phyloP scores from a whole-genome alignment of 1,140 invertebrate species.

The Oryzaephilus surinamensis region DNA sequence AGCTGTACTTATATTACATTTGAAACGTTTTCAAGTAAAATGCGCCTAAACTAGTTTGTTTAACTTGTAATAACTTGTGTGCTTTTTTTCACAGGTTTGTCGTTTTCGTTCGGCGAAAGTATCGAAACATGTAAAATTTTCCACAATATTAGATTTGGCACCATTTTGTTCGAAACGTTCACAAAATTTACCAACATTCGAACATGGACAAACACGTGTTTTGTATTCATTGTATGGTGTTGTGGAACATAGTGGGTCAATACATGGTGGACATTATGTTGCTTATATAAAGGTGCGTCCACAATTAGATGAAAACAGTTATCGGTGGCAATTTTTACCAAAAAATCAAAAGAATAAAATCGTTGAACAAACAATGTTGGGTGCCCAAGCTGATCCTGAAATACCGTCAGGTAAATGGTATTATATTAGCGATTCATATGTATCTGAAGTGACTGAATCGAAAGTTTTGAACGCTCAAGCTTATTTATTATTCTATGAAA shows the following conservation, averaged over 20 bases:
- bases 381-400: slow-evolving; percentile 35
- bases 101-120: slow-evolving; percentile 55
- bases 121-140: slow-evolving; percentile 78
- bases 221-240: slow-evolving; percentile 89
- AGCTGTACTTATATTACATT: slow-evolving; percentile 84
- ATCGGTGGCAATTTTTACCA: slow-evolving; percentile 57
- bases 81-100: slow-evolving; percentile 20
- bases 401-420: slow-evolving; percentile 78
- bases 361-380: slow-evolving; percentile 28
- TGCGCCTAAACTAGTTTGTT: slow-evolving; percentile 37
- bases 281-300: slow-evolving; percentile 78
- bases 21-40: slow-evolving; percentile 81
- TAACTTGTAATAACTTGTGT: not conserved
- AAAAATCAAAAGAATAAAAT: slow-evolving; percentile 40
- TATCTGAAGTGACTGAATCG: slow-evolving; percentile 67
- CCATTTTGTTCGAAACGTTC: slow-evolving; percentile 79
- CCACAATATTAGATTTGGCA: slow-evolving; percentile 73
- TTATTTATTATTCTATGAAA: slow-evolving; percentile 96
- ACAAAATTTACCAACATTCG: slow-evolving; percentile 51
- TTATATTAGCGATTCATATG: slow-evolving; percentile 81
- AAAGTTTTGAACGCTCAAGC: slow-evolving; percentile 79
- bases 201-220: slow-evolving; percentile 53
- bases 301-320: slow-evolving; percentile 45
- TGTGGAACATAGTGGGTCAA: slow-evolving; percentile 84
- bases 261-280: slow-evolving; percentile 92